A percentile compares a stretch with the other conserved stretches of the same genome.
These are phyloP conservation scores for cattle (Bos taurus) DNA, from an alignment of 2,113 vertebrate species.

Conservation along the genomic window ARS-UCD2.0 NC_037349.1:21920501-21921000, in stretches of 20 bases:
- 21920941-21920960: neutral
- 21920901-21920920: neutral
- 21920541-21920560: neutral
- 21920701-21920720: neutral
- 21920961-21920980: too few species aligned
- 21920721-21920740: neutral
- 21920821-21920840: neutral
- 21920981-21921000: too few species aligned
- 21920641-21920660: neutral
- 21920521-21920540: neutral
- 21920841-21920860: neutral
- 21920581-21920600: neutral
- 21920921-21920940: neutral
- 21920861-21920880: neutral
- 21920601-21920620: neutral
- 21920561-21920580: neutral
- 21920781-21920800: neutral
- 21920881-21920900: neutral
- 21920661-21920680: neutral
- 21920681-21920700: neutral
- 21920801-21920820: too few species aligned
- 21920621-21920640: neutral
- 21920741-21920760: neutral
- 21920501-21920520: neutral
- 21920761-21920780: neutral